Evolutionary conservation across 2,113 vertebrate species (phyloP).

Genomic region (Chamaetylas fuelleborni): DNA sequence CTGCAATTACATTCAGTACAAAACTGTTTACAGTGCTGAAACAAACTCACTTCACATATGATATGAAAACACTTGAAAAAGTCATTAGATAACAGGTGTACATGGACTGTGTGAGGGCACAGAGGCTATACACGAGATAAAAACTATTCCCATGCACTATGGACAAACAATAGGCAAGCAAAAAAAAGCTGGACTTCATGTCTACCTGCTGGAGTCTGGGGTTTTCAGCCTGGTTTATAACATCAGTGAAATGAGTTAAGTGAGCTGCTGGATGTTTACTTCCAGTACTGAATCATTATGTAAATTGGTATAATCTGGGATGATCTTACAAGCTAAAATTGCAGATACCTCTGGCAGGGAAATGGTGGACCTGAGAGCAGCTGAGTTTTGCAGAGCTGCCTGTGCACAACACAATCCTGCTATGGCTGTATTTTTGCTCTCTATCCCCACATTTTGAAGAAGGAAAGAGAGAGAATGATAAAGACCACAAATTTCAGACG

Average conservation of each 20-base stretch:
- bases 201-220: background rate
- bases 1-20: background rate
- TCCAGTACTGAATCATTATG: background rate
- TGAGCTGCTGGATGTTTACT: background rate
- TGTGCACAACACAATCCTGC: background rate
- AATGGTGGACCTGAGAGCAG: background rate
- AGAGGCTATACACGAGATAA: background rate
- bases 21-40: background rate
- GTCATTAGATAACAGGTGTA: background rate
- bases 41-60: background rate
- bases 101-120: background rate
- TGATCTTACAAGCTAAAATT: background rate
- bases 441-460: background rate
- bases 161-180: background rate
- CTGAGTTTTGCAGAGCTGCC: background rate
- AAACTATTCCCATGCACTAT: background rate
- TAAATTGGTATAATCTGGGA: background rate
- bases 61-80: background rate
- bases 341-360: background rate
- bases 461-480: background rate
- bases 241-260: background rate
- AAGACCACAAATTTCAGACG: background rate
- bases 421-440: background rate
- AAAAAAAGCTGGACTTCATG: background rate
- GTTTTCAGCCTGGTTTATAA: conserved; percentile 1